Evolutionary conservation across 2,888 invertebrate genomes (phyloP), one percentile per base, ranked within the genome.

Genomic region (Chelonus formosanus): DNA sequence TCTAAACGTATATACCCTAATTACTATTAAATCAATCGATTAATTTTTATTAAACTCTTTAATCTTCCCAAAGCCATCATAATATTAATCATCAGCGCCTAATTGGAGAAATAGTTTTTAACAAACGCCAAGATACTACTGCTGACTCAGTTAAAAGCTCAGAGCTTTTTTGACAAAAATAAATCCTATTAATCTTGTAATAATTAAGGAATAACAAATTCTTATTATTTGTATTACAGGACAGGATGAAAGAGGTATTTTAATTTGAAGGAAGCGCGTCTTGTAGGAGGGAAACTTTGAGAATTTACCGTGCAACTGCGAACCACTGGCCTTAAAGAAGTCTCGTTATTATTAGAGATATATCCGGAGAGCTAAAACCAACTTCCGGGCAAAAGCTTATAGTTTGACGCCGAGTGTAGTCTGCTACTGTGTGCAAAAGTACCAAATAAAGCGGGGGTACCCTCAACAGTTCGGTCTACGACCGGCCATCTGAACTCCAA

Each of bases 281-380:
- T 20, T 20, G 1, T 1, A 20, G 1, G 20, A 20, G 20, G 40
- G 40, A 70, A 80, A 78, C 73, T 77, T 73, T 72, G 36, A 70
- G 73, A 75, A 79, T 80, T 78, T 78, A 79, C 79, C 76, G 76
- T 80, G 77, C 76, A 77, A 79, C 75, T 76, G 71, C 70, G 75
- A 74, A 75, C 74, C 70, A 71, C 67, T 34, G 65, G 68, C 69
- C 71, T 76, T 74, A 70, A 75, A 74, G 72, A 76, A 74, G 68
- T 73, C 70, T 62, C 70, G 61, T 71, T 73, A 72, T 71, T 74
- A 73, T 71, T 69, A 69, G 67, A 71, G 71, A 71, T 73, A 71
- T 69, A 71, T 71, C 60, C 65, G 61, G 47, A 32, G 45, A 59
- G 62, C 53, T 56, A 67, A 65, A 58, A 45, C 63, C 56, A 63